Conservation (phyloP, 2,113 vertebrate genomes). For the Zingel zingel region DNA sequence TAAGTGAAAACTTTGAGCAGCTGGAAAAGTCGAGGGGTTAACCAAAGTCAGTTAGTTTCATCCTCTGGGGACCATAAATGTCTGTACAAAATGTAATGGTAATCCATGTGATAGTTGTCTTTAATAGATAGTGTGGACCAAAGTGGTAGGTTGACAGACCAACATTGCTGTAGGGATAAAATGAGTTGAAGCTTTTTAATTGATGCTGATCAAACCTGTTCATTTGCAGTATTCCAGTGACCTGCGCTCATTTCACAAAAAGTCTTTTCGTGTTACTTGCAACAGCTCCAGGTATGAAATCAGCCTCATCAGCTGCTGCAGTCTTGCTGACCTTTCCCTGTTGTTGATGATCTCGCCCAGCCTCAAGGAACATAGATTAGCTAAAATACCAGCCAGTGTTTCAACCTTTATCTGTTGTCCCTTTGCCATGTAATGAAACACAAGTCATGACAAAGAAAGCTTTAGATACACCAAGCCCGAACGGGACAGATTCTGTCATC, state of each 20-base stretch:
- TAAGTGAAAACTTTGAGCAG: background rate
- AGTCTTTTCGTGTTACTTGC: background rate
- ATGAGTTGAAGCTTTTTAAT: background rate
- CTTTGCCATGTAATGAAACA: conserved; percentile 30
- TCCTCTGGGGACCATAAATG: background rate
- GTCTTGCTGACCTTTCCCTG: conserved; percentile 66
- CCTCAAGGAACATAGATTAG: conserved; percentile 43
- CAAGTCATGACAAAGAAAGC: conserved; percentile 51
- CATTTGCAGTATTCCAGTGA: background rate
- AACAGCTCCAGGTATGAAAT: conserved; percentile 3
- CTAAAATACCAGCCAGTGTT: conserved; percentile 68
- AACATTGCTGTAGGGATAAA: background rate
- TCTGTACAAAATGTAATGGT: background rate
- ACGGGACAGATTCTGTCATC: conserved; percentile 29
- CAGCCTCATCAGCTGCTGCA: background rate
- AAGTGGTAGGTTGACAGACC: background rate
- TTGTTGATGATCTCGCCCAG: conserved; percentile 40
- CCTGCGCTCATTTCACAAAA: background rate
- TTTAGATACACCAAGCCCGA: background rate
- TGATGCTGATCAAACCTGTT: background rate
- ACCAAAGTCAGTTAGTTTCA: background rate
- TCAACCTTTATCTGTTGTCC: conserved; percentile 55
- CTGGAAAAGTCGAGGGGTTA: background rate
- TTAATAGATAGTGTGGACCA: background rate
- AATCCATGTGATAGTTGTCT: background rate